A percentile compares a stretch with the other conserved stretches of the same genome.
phyloP scores from a whole-genome alignment of 2,888 invertebrate genomes.

The Pycnomerus fuliginosus region DNA sequence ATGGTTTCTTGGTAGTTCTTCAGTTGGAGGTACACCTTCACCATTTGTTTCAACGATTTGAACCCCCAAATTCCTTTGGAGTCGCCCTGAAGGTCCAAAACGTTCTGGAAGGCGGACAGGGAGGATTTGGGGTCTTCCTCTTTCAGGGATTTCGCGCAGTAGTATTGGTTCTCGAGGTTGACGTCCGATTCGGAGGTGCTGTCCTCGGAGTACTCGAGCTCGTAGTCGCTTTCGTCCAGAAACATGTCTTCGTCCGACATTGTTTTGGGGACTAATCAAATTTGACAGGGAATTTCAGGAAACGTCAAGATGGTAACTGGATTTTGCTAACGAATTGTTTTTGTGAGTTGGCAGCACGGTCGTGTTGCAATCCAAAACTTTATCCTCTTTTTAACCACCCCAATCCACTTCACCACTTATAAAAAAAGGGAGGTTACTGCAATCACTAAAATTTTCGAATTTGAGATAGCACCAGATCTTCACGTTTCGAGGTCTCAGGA shows the following conservation, averaged over 20 bases:
- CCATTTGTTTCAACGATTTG: slow-evolving; percentile 99
- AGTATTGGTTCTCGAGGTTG: slow-evolving; percentile 98
- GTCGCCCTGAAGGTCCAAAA: slow-evolving; percentile 93
- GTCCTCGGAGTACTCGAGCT: slow-evolving; percentile 97
- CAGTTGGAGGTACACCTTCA: slow-evolving; percentile 97
- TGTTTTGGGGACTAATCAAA: no score
- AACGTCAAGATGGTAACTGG: no score
- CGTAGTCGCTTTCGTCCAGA: slow-evolving; percentile 66
- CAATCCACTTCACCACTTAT: no score
- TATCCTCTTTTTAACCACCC: no score
- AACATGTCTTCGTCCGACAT: neutral
- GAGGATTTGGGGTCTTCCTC: slow-evolving; percentile 92
- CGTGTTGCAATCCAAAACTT: no score
- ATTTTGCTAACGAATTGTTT: no score
- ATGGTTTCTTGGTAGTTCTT: slow-evolving; percentile 69
- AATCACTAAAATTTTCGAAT: no score
- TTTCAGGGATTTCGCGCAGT: slow-evolving; percentile 96
- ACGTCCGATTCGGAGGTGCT: slow-evolving; percentile 99
- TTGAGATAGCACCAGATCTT: no score
- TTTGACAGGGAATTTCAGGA: no score
- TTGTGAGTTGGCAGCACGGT: no score
- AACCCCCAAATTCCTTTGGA: slow-evolving; percentile 99
- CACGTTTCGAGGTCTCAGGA: no score
- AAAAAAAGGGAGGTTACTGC: no score
- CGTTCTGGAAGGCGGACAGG: slow-evolving; percentile 88